Base-by-base conservation (phyloP, 2,797 vertebrate species). In the Poeciliopsis turneri region DNA sequence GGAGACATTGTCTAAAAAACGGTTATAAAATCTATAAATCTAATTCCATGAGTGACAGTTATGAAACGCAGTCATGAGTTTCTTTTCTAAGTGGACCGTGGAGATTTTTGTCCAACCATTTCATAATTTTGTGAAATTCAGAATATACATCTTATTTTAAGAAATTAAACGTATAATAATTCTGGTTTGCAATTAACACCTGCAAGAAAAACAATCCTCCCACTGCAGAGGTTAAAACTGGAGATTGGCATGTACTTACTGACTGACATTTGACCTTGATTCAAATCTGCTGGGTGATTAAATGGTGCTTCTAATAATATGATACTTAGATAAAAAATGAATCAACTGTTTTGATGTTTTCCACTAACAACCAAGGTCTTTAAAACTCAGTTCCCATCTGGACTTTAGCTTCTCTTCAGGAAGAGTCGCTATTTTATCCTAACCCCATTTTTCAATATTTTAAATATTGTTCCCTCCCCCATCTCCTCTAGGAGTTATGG, bases 21-120 rank as follows among this genome's bases (percentile, higher is more conserved):
- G 45, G 73, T 87, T 88, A 85, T 81, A 80, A 88, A 88, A 90
- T 85, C 79, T 87, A 85, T 81, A 85, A 90, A 88, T 87, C 73
- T 61, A 88, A 87, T 88, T 91, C 33, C 76, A 79, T 80, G 74
- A 81, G 68, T 72, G 74, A 64, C 33, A 72, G 36, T 76, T 72
- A 76, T 76, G 68, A 81, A 81, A 72, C 53, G 36, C 9, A 61
- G 68, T 76, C 66, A 75, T 61, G 72, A 57, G 18, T 43, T 57
- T 28, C 43, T 28, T 77, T 75, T 80, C 28, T 49, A 47, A 75
- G 46, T 75, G 28, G 11, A 75, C 23, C 4, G 33, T 13, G 36
- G 20, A 79, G 49, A 75, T 39, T 46, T 68, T 28, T 49, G 39
- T 39, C 10, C 30, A 36, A 15, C 36, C 11, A 30, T 30, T 55